Evolutionary conservation across 2,888 invertebrate species (phyloP), one percentile per base, ranked within the genome.

Genomic region (Drosophila siamana): DNA sequence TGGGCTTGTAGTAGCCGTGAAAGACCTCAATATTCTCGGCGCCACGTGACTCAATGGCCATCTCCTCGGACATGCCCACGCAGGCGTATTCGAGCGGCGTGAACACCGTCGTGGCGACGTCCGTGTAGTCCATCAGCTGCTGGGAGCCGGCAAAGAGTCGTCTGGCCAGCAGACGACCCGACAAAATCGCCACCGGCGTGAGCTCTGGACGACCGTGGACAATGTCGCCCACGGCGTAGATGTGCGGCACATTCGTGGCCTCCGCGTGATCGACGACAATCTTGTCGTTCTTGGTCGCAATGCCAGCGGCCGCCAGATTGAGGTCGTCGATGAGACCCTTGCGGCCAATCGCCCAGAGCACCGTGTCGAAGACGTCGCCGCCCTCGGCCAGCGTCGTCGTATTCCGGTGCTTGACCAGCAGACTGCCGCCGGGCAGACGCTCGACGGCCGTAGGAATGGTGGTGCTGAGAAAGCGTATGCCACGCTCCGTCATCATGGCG

Each of bases 141-240:
- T 87, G 83, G 15, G 93, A 92, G 63, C 93, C 93, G 2, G 92
- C 94, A 90, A 95, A 96, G 36, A 97, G 91, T 33, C 97, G 93
- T 40, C 95, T 93, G 6, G 98, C 96, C 33, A 99, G 93, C 80
- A 98, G 93, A 62, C 95, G 94, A 26, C 98, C 99, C 22, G 98
- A 97, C 88, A 95, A 95, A 84, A 98, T 97, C 36, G 98, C 98
- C 8, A 98, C 98, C 2, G 99, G 99, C 0, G 99, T 98, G 30
- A 99, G 93, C 93, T 99, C 98, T 0, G 97, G 97, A 81, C 95
- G 94, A 71, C 95, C 96, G 80, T 96, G 94, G 66, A 97, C 93
- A 78, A 97, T 96, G 93, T 99, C 99, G 28, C 99, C 99, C 71
- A 99, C 96, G 5, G 98, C 99, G 93, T 94, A 98, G 65, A 99